Conservation (phyloP, 2,888 invertebrate genomes). For the Andricus quercusramuli region DNA sequence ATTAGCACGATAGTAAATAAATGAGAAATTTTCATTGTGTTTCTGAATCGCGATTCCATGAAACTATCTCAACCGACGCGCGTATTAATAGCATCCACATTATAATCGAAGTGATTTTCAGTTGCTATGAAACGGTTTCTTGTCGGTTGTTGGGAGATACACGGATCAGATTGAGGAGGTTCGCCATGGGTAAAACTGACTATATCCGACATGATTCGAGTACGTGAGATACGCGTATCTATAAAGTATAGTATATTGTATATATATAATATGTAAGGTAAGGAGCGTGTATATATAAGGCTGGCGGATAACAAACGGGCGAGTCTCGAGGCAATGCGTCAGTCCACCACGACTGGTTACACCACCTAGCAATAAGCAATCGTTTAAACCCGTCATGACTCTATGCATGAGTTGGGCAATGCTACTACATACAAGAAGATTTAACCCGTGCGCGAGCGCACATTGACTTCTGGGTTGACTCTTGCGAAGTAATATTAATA, state of each 20-base stretch:
- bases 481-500: conserved; percentile 34
- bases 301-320: conserved; percentile 61
- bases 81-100: conserved; percentile 12
- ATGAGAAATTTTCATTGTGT: background rate
- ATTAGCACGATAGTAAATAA: background rate
- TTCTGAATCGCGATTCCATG: background rate
- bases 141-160: conserved; percentile 14
- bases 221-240: conserved; percentile 29
- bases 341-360: conserved; percentile 61
- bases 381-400: conserved; percentile 70
- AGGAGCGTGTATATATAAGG: conserved; percentile 2
- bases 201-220: conserved; percentile 1
- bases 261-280: conserved; percentile 23
- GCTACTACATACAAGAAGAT: conserved; percentile 53
- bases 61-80: background rate
- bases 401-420: conserved; percentile 71
- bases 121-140: background rate
- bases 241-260: background rate
- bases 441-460: conserved; percentile 46
- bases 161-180: conserved; percentile 12
- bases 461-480: conserved; percentile 40
- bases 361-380: conserved; percentile 66
- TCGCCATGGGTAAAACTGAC: background rate
- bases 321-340: conserved; percentile 61
- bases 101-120: conserved; percentile 19